A percentile compares a stretch with the other conserved stretches of the same genome.
Conservation (phyloP, 2,797 vertebrate genomes). For the Champsocephalus esox region DNA sequence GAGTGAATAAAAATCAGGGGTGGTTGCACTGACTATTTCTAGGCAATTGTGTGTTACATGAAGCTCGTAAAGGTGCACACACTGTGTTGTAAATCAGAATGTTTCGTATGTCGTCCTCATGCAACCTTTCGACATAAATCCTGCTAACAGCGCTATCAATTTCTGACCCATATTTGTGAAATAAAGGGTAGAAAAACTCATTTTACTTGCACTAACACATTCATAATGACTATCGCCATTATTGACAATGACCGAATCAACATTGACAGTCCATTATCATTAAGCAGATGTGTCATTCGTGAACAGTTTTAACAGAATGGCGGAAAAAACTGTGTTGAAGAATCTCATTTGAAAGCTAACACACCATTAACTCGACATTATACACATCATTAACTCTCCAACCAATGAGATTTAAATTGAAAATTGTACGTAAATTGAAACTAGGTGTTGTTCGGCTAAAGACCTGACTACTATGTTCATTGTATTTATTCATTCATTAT, state of each 20-base stretch:
- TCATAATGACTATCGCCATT: neutral
- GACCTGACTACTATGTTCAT: too few species aligned
- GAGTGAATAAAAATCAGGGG: neutral
- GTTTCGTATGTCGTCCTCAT: neutral
- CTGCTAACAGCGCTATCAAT: neutral
- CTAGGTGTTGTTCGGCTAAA: neutral
- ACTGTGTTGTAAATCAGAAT: neutral
- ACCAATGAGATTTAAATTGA: slow-evolving; percentile 6
- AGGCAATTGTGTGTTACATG: neutral
- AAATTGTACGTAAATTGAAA: neutral
- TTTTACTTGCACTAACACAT: neutral
- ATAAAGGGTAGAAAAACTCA: neutral
- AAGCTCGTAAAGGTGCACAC: too few species aligned
- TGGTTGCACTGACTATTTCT: neutral
- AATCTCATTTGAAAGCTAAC: slow-evolving; percentile 16
- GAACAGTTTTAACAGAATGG: neutral
- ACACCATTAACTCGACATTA: slow-evolving; percentile 18
- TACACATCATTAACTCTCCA: slow-evolving; percentile 23
- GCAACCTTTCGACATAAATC: neutral
- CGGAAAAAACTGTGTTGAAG: neutral
- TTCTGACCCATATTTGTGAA: neutral
- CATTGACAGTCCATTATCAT: neutral
- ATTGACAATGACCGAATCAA: slow-evolving; percentile 3
- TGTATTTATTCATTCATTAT: too few species aligned
- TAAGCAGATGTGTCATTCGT: slow-evolving; percentile 4